phyloP scores from a whole-genome alignment of 2,113 vertebrate genomes.

The Pandion haliaetus region DNA sequence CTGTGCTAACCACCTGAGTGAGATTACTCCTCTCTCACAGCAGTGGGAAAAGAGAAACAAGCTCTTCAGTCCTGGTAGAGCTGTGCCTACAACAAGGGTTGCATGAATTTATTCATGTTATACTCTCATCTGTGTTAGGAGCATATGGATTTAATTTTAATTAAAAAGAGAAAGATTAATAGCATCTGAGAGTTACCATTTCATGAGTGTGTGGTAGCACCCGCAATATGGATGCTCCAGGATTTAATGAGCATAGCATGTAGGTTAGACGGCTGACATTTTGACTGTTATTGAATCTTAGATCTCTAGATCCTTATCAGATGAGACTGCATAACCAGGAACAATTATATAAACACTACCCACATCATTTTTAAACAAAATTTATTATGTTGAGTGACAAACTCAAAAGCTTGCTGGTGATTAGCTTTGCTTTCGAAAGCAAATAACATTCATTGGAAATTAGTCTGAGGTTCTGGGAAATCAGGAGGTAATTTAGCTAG shows the following conservation, averaged over 20 bases:
- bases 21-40: neutral
- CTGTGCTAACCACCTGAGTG: neutral
- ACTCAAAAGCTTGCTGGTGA: neutral
- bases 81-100: neutral
- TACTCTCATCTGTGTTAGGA: neutral
- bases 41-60: neutral
- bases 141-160: neutral
- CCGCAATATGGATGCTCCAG: neutral
- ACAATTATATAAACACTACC: neutral
- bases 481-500: neutral
- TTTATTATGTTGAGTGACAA: neutral
- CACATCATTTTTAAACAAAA: neutral
- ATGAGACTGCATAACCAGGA: neutral
- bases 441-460: neutral
- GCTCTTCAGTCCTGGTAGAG: neutral
- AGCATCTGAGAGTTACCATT: neutral
- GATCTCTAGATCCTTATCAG: neutral
- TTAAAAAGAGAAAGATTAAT: neutral
- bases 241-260: neutral
- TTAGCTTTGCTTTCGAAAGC: neutral
- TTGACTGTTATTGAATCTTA: neutral
- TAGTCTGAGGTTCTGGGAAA: neutral
- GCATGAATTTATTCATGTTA: neutral
- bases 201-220: neutral
- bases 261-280: neutral